Evolutionary conservation across 2,888 invertebrate species (phyloP).

Genomic region (Perizoma affinitatum): DNA sequence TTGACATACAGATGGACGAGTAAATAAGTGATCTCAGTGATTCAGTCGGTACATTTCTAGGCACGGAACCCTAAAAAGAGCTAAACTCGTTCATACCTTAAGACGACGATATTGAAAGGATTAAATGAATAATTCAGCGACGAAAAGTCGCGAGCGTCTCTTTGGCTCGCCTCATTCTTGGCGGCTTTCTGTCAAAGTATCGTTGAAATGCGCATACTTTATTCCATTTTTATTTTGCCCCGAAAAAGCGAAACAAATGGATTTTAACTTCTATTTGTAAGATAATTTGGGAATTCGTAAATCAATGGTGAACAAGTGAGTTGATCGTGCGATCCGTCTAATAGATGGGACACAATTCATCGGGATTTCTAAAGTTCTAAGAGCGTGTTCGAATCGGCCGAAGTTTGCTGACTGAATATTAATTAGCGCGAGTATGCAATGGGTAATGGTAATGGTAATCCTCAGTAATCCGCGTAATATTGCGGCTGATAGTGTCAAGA

Average conservation of each 20-base stretch:
- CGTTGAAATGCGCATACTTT: constrained; percentile 70
- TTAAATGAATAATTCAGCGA: constrained; percentile 74
- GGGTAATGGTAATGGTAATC: constrained; percentile 60
- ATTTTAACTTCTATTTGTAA: constrained; percentile 31
- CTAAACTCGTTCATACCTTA: constrained; percentile 52
- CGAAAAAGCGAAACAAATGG: constrained; percentile 47
- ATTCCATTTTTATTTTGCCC: constrained; percentile 52
- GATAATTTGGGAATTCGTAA: constrained; percentile 5
- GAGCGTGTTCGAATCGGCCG: constrained; percentile 43
- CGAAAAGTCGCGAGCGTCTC: constrained; percentile 62
- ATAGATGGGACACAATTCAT: constrained; percentile 40
- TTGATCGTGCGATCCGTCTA: constrained; percentile 48
- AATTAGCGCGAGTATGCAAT: constrained; percentile 60
- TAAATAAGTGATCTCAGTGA: too few species aligned
- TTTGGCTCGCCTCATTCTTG: constrained; percentile 58
- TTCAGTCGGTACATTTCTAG: too few species aligned
- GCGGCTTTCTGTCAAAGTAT: constrained; percentile 61
- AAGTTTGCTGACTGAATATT: constrained; percentile 53
- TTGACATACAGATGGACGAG: too few species aligned
- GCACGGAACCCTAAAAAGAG: constrained; percentile 35
- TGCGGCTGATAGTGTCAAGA: constrained; percentile 69
- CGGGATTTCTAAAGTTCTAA: constrained; percentile 36
- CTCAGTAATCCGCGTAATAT: constrained; percentile 68
- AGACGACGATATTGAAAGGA: constrained; percentile 71
- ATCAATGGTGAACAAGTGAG: constrained; percentile 19